These are phyloP conservation scores for Alligator mississippiensis DNA, from an alignment of 2,113 vertebrate genomes.

Conservation along the genomic window DNA sequence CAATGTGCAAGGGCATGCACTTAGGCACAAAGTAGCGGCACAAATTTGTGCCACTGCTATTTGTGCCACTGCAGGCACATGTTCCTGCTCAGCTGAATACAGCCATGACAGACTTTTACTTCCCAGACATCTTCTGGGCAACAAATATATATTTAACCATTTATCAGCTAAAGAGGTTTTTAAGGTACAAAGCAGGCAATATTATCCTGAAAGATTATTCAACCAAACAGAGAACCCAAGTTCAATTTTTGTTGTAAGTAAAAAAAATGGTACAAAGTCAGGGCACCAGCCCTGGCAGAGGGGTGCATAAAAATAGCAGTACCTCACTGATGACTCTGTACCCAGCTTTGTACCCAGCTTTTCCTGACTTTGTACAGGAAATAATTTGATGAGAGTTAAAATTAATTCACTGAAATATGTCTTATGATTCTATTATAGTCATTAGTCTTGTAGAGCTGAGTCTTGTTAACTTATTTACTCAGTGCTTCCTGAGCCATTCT, in stretches of 20 bases:
- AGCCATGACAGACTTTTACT: neutral
- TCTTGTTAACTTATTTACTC: neutral
- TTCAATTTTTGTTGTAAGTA: neutral
- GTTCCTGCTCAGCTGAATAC: too few species aligned
- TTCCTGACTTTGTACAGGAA: neutral
- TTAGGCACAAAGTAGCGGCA: too few species aligned
- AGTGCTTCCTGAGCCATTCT: neutral
- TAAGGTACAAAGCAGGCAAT: constrained; percentile 29
- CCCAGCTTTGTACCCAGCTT: too few species aligned
- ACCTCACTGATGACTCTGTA: too few species aligned
- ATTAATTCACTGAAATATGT: neutral
- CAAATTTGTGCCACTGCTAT: too few species aligned
- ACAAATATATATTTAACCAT: constrained; percentile 49
- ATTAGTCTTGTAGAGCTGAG: neutral
- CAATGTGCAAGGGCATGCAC: too few species aligned
- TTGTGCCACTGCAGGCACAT: too few species aligned
- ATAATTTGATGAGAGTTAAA: neutral
- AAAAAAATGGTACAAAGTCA: neutral
- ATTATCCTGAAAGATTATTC: constrained; percentile 35
- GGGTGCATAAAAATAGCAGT: too few species aligned
- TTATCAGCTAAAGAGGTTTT: constrained; percentile 20
- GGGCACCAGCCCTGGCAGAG: too few species aligned
- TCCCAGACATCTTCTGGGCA: constrained; percentile 35
- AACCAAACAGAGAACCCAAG: neutral
- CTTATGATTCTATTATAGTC: neutral